Base-by-base conservation (phyloP, 2,888 invertebrate genomes). In the Catonia carolina region DNA sequence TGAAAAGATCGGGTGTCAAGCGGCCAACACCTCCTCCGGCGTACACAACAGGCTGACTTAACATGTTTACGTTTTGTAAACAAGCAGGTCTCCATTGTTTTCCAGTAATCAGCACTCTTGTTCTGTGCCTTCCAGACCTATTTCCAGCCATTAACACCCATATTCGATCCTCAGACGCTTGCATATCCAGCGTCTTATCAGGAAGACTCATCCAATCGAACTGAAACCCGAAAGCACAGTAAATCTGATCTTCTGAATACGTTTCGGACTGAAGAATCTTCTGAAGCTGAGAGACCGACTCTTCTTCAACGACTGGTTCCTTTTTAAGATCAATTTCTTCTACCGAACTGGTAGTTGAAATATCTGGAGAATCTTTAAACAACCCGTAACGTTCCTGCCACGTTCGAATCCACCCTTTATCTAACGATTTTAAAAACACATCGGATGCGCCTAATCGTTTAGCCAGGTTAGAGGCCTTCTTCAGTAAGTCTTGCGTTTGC, bases 11-110 rank as follows among this genome's bases (percentile, higher is more conserved):
- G 1, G 72, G 68, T 0, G 74, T 75, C 2, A 74, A 63, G 1
- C 68, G 67, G 5, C 74, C 75, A 20, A 70, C 70, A 14, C 75
- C 75, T 4, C 74, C 76, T 1, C 75, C 75, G 0, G 75, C 76
- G 61, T 75, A 76, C 10, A 75, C 72, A 2, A 76, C 75, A 5
- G 76, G 75, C 60, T 76, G 76, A 49, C 72, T 75, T 12, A 75
- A 61, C 75, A 75, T 75, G 66, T 76, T 75, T 45, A 76, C 75
- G 37, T 70, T 67, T 47, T 69, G 67, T 20, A 75, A 65, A 65
- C 74, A 75, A 35, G 69, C 67, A 1, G 75, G 76, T 42, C 74
- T 67, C 74, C 74, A 75, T 59, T 74, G 69, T 35, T 71, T 71
- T 12, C 75, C 75, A 2, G 74, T 71, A n/a, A 75, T 74, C 53